Evolutionary conservation across 2,888 invertebrate genomes (phyloP).

Genomic region (Melanostoma scalare): DNA sequence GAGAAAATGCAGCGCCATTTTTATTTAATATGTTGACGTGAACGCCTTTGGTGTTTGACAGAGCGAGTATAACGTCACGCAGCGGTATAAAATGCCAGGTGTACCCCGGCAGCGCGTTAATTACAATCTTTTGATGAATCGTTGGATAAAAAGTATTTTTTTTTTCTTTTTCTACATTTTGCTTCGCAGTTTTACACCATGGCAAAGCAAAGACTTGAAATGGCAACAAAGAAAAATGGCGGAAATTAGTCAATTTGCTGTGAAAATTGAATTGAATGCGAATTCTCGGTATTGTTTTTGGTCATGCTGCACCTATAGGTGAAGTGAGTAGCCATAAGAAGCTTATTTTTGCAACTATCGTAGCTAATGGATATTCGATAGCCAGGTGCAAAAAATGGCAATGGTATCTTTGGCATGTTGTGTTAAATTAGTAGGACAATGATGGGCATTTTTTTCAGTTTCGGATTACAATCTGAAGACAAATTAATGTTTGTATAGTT

Average conservation of each 20-base stretch:
- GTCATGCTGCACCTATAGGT: background rate
- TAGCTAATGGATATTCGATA: too few species aligned
- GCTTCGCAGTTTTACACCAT: background rate
- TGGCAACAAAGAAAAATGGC: constrained; percentile 61
- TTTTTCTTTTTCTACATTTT: constrained; percentile 3
- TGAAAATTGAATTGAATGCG: constrained; percentile 56
- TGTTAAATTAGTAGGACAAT: too few species aligned
- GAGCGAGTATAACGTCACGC: background rate
- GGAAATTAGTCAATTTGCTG: constrained; percentile 54
- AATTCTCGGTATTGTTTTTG: constrained; percentile 30
- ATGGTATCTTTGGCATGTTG: too few species aligned
- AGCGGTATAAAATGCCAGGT: constrained; percentile 24
- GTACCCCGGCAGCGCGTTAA: constrained; percentile 51
- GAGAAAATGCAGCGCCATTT: constrained; percentile 25
- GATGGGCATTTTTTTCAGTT: too few species aligned
- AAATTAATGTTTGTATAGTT: too few species aligned
- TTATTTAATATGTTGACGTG: constrained; percentile 55
- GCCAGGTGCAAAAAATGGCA: too few species aligned
- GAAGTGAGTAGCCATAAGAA: too few species aligned
- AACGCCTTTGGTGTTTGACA: constrained; percentile 50
- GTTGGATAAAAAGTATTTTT: constrained; percentile 9
- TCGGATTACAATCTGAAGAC: too few species aligned
- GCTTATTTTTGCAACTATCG: too few species aligned
- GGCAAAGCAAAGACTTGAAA: constrained; percentile 11
- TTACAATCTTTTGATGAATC: constrained; percentile 63